Evolutionary conservation across 2,113 vertebrate genomes (phyloP).

Genomic region (Alces alces): DNA sequence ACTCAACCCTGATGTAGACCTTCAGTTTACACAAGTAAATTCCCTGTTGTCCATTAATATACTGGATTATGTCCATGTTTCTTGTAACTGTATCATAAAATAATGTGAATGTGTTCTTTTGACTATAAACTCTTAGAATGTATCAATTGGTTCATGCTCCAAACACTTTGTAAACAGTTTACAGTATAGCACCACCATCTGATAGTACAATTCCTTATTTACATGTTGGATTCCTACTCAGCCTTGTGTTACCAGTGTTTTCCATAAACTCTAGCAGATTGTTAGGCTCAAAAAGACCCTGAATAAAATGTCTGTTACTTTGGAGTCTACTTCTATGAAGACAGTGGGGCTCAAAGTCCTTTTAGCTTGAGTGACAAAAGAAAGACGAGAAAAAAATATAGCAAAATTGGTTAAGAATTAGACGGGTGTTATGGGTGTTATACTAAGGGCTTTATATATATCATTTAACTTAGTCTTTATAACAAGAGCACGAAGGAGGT

Average conservation of each 20-base stretch:
- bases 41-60: neutral
- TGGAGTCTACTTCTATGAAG: neutral
- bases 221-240: neutral
- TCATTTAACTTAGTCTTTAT: neutral
- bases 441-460: neutral
- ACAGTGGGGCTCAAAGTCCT: neutral
- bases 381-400: neutral
- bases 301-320: neutral
- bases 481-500: neutral
- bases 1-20: neutral
- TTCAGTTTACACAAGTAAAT: neutral
- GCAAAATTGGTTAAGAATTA: neutral
- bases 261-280: neutral
- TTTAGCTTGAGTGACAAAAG: neutral
- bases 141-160: neutral
- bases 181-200: too few species aligned
- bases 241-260: neutral
- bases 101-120: neutral
- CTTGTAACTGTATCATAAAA: neutral
- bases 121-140: neutral
- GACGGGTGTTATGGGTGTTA: neutral
- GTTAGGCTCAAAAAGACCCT: neutral
- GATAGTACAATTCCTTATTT: neutral
- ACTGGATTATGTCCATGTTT: neutral
- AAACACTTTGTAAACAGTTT: neutral